Base-by-base conservation (phyloP, 1,140 invertebrate genomes). In the Pteromalus puparum region DNA sequence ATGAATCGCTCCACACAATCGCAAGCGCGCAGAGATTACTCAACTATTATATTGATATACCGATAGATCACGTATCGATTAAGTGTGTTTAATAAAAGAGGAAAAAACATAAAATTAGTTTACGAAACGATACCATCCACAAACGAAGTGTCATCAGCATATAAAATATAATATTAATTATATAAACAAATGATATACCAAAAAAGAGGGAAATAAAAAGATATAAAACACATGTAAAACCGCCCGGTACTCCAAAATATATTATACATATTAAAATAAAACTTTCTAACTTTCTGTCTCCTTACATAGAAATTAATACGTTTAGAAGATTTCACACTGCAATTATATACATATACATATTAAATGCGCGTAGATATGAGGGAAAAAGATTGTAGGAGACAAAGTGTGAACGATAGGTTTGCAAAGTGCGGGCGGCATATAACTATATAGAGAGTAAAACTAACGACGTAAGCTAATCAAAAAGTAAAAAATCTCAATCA, bases 221-320 rank as follows among this genome's bases (percentile, higher is more conserved):
- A 76, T 48, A 12, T 48, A 12, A 34, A 65, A 75, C 65, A 75
- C 1, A 42, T 42, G 13, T 34, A 34, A 6, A 68, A 77, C 65
- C 81, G 74, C 73, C 81, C 75, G 82, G 15, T 83, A 82, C n/a
- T 83, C 21, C 21, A 83, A 38, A 74, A 74, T 34, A 34, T 34
- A 42, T n/a, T 6, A 77, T 28, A 21, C 53, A 70, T 21, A 83
- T 53, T 34, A 80, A 42, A 42, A 76, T 42, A 34, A 81, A 80
- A 80, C 83, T 81, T 80, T 81, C 53, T 84, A 81, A 81, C 53
- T 84, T 48, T 61, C 53, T 84, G 53, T 81, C 77, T 84, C 48
- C 26, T 65, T 75, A 42, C 38, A 7, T 42, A 80, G 72, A 46
- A 42, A 81, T 80, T 61, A 30, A 73, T 74, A 80, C 53, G 21